Conservation (phyloP, 2,888 invertebrate species). For the Xestia rhomboidea region DNA sequence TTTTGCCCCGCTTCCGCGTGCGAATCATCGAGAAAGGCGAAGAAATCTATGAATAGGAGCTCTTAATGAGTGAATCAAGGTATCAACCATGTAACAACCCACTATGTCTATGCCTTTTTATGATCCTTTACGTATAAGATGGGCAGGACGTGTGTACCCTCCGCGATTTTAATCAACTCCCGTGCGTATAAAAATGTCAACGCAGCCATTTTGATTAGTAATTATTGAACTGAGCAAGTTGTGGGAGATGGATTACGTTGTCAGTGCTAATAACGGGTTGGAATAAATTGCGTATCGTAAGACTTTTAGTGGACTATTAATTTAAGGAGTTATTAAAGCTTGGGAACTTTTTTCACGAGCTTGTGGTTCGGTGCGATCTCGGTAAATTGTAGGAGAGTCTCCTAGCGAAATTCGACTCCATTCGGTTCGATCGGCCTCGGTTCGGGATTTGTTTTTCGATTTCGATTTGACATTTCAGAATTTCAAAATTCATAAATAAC, state of each 20-base stretch:
- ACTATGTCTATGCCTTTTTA: slow-evolving; percentile 41
- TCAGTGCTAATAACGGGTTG: slow-evolving; percentile 44
- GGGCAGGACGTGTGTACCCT: slow-evolving; percentile 18
- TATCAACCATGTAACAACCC: slow-evolving; percentile 37
- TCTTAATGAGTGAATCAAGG: slow-evolving; percentile 45
- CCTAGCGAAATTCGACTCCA: no score
- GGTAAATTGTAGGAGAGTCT: not conserved
- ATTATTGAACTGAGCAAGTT: slow-evolving; percentile 57
- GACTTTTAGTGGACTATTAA: slow-evolving; percentile 10
- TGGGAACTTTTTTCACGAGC: not conserved
- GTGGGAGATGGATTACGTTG: slow-evolving; percentile 39
- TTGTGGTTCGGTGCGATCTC: not conserved
- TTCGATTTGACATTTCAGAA: not conserved
- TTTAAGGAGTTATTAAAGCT: not conserved
- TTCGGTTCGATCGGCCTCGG: no score
- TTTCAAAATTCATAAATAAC: not conserved
- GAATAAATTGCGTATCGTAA: not conserved
- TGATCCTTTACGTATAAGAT: slow-evolving; percentile 26
- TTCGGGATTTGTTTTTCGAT: no score
- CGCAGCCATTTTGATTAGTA: slow-evolving; percentile 51
- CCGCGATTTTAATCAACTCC: slow-evolving; percentile 50
- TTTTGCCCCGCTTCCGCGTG: slow-evolving; percentile 34
- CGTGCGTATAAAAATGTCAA: slow-evolving; percentile 65
- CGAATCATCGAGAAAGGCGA: slow-evolving; percentile 34
- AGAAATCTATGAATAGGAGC: slow-evolving; percentile 41